These are phyloP conservation scores for Drosophila bocqueti DNA, from an alignment of 1,140 invertebrate species.

Conservation along the genomic window DNA sequence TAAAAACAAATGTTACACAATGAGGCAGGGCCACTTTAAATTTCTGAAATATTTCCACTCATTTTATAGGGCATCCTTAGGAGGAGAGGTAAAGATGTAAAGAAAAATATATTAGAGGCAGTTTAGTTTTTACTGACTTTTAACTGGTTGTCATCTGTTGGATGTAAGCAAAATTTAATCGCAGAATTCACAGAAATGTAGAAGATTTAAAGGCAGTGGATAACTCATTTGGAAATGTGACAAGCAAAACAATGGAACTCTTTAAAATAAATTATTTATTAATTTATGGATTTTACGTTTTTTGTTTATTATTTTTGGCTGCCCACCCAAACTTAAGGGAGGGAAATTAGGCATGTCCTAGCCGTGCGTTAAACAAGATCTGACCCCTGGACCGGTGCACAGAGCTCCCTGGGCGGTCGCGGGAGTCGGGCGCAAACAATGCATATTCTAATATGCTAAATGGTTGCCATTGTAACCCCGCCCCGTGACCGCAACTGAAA, in stretches of 20 bases:
- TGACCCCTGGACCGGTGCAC: background rate
- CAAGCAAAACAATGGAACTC: background rate
- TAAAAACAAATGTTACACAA: conserved; percentile 30
- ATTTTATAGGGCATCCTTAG: background rate
- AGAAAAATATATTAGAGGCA: background rate
- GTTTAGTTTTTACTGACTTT: background rate
- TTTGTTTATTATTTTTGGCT: conserved; percentile 1
- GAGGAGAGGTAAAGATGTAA: background rate
- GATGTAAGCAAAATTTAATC: background rate
- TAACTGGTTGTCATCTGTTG: background rate
- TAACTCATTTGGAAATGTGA: background rate
- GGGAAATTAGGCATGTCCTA: conserved; percentile 33
- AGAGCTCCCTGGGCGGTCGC: conserved; percentile 20
- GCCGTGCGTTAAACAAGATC: conserved; percentile 1
- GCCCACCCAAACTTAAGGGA: conserved; percentile 1
- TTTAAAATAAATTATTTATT: background rate
- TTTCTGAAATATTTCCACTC: conserved; percentile 7
- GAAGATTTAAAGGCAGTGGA: background rate
- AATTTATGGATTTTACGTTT: background rate
- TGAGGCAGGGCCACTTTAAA: conserved; percentile 15
- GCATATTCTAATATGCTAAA: conserved; percentile 64
- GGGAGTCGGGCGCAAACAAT: conserved; percentile 59
- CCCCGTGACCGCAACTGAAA: conserved; percentile 27
- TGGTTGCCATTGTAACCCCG: conserved; percentile 46
- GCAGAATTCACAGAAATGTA: background rate